phyloP scores from a whole-genome alignment of 2,888 invertebrate genomes.

The Drosophila bunnanda region DNA sequence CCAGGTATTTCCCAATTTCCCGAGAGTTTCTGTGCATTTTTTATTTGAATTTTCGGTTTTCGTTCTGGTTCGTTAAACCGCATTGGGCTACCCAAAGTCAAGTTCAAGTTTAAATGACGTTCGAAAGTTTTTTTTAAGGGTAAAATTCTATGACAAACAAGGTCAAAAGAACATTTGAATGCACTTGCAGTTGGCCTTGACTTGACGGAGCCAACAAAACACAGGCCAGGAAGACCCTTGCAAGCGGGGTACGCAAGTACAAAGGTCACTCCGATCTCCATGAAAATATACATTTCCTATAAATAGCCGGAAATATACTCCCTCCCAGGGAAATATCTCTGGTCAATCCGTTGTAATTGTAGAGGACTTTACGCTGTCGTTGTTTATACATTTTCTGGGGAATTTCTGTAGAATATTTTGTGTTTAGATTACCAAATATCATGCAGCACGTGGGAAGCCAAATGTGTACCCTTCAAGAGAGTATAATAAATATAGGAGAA shows the following conservation, averaged over 20 bases:
- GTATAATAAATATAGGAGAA: background rate
- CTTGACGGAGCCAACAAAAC: conserved; percentile 1
- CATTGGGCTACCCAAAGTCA: conserved; percentile 55
- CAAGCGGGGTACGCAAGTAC: conserved; percentile 3
- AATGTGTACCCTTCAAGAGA: background rate
- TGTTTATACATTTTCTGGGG: conserved; percentile 25
- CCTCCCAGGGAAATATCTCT: conserved; percentile 3
- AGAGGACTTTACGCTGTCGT: conserved; percentile 9
- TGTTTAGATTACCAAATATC: conserved; percentile 15
- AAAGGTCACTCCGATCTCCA: conserved; percentile 30
- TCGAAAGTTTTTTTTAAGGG: conserved; percentile 57
- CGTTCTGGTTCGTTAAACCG: conserved; percentile 22
- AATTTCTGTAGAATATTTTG: conserved; percentile 21
- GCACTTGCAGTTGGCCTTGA: conserved; percentile 60
- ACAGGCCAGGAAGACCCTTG: conserved; percentile 12
- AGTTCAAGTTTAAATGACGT: conserved; percentile 68
- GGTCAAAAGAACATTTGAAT: conserved; percentile 57
- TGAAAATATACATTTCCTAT: conserved; percentile 10
- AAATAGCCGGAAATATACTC: conserved; percentile 20
- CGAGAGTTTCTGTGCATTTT: conserved; percentile 13
- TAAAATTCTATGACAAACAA: conserved; percentile 62
- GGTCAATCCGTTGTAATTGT: conserved; percentile 33
- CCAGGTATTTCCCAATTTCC: conserved; percentile 73
- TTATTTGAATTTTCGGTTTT: conserved; percentile 1
- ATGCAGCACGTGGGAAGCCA: conserved; percentile 11